Base-by-base conservation (phyloP, 2,888 invertebrate genomes). In the Drosophila recens region DNA sequence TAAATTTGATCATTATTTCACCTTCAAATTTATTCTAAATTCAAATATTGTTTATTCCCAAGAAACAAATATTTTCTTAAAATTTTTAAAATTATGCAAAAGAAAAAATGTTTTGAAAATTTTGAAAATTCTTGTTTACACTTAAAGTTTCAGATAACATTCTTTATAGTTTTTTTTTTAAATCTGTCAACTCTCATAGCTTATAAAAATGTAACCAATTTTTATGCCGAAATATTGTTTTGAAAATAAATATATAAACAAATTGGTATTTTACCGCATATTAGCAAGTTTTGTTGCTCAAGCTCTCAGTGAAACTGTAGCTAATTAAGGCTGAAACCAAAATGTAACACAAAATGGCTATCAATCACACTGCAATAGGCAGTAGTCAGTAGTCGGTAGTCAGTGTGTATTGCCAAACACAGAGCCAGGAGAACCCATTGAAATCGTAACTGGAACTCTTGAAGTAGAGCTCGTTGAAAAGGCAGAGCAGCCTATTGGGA, bases 401-500 rank as follows among this genome's bases (percentile, higher is more conserved):
- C 17, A 42, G 42, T 56, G 42, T 30, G 40, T 36, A 27, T 40
- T 59, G 49, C 36, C 49, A 49, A 23, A 57, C 9, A 43, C 30
- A 13, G 11, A 17, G 43, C 20, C 20, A 34, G 54, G 42, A 15
- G n/a, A 15, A 34, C 10, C 33, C 64, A 64, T 64, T 64, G 64
- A 64, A 64, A 57, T 13, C 17, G 49, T 48, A 58, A 43, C 64
- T 49, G 23, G 49, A 48, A 49, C 64, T 49, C 57, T 49, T 64
- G 57, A 42, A 58, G 17, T 49, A 17, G 42, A 33, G 48, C 17
- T 17, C 53, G 56, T 38, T 64, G 38, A 46, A 40, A 48, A 40
- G 57, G 61, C 52, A 38, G 59, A 20, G 42, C 54, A 36, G 56
- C 56, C 61, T 40, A 56, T 11, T 11, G 42, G 53, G 20, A 53